phyloP scores from a whole-genome alignment of 2,888 invertebrate genomes.

The Limnephilus auricula region DNA sequence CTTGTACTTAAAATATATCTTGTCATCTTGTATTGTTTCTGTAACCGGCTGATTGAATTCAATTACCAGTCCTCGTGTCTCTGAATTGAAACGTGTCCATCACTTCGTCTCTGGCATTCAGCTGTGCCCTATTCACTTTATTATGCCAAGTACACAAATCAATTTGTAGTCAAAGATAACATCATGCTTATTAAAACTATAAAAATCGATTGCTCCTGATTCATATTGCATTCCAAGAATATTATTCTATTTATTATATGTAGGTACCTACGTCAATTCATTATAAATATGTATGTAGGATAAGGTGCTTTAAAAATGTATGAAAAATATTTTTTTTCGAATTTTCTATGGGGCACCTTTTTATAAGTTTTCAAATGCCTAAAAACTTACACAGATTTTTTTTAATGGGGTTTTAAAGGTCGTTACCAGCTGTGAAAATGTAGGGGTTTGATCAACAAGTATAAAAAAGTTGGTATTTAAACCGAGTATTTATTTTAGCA shows the following conservation, averaged over 20 bases:
- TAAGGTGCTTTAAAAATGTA: too few species aligned
- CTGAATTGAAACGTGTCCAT: conserved; percentile 27
- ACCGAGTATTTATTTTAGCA: too few species aligned
- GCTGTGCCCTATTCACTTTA: background rate
- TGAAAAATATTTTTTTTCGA: too few species aligned
- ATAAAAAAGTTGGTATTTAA: too few species aligned
- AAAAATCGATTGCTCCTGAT: background rate
- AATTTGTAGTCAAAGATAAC: conserved; percentile 2
- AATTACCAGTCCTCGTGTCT: conserved; percentile 14
- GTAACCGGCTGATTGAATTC: conserved; percentile 19
- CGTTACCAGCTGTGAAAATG: too few species aligned
- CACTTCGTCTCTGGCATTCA: conserved; percentile 27
- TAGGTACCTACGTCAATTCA: too few species aligned
- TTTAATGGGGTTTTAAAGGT: too few species aligned
- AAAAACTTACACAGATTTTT: too few species aligned
- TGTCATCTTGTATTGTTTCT: conserved; percentile 16
- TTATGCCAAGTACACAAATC: background rate
- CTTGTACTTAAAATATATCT: background rate
- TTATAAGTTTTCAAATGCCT: too few species aligned
- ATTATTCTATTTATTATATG: background rate
- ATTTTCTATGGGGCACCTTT: too few species aligned
- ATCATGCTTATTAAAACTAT: background rate
- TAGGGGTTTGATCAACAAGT: too few species aligned
- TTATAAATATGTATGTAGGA: background rate
- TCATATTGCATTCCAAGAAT: background rate